These are phyloP conservation scores for Corythornis vintsioides DNA, from an alignment of 2,113 vertebrate genomes.

Conservation along the genomic window DNA sequence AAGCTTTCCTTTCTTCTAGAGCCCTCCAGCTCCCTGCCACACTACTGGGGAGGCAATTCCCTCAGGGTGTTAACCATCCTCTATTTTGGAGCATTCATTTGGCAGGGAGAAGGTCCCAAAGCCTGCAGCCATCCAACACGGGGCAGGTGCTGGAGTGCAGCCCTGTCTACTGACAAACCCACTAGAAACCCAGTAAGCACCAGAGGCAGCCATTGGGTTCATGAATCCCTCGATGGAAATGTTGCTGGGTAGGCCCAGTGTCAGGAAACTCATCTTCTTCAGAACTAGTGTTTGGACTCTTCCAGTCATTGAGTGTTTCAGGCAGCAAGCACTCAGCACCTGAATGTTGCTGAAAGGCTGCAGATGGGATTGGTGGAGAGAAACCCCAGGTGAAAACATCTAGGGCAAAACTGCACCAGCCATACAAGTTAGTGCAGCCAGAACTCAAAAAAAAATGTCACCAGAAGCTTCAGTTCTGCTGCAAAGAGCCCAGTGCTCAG, in stretches of 20 bases:
- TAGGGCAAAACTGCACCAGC: not conserved
- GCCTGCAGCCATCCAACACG: not conserved
- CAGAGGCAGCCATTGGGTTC: not conserved
- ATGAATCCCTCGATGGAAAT: not conserved
- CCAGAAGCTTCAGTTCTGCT: not conserved
- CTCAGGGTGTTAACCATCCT: not conserved
- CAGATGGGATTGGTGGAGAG: not conserved
- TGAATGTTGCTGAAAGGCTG: accelerated
- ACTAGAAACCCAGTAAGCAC: not conserved
- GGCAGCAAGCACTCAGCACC: not conserved
- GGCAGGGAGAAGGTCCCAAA: not conserved
- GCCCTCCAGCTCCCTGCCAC: not conserved
- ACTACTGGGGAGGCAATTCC: not conserved
- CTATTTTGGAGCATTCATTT: not conserved
- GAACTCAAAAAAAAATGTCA: not conserved
- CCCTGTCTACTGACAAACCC: not conserved
- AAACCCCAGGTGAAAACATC: not conserved
- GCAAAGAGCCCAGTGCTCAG: not conserved
- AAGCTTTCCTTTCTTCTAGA: not conserved
- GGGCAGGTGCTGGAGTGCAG: not conserved
- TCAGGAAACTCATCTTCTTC: not conserved
- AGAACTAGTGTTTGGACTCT: not conserved
- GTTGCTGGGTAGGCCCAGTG: not conserved
- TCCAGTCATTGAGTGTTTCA: not conserved
- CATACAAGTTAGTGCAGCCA: not conserved